Percentiles rank a stretch among this genome's conserved stretches.
phyloP scores from a whole-genome alignment of 2,888 invertebrate genomes.

The Hydraecia micacea region DNA sequence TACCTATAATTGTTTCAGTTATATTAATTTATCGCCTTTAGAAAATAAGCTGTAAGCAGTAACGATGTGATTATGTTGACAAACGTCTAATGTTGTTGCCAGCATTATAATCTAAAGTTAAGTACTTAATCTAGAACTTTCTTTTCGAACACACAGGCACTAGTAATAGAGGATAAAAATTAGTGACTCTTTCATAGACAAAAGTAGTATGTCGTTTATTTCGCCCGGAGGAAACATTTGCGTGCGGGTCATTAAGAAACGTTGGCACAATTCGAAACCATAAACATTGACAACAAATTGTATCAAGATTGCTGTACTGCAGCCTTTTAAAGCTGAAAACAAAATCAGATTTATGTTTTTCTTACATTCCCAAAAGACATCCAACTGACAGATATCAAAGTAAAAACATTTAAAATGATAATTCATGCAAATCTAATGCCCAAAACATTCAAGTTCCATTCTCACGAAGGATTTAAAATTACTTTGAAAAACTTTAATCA shows the following conservation, averaged over 20 bases:
- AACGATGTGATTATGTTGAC: slow-evolving; percentile 7
- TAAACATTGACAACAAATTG: slow-evolving; percentile 21
- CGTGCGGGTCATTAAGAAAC: slow-evolving; percentile 27
- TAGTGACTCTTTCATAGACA: slow-evolving; percentile 6
- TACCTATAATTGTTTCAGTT: slow-evolving; percentile 21
- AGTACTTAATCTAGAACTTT: slow-evolving; percentile 24
- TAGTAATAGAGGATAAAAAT: slow-evolving; percentile 3
- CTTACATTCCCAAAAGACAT: background rate
- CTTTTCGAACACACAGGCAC: background rate
- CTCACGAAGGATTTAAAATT: slow-evolving; percentile 52
- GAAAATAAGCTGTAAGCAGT: background rate
- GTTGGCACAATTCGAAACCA: slow-evolving; percentile 26
- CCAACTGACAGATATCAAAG: slow-evolving; percentile 3
- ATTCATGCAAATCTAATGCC: slow-evolving; percentile 28
- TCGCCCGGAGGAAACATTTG: background rate
- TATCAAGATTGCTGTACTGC: slow-evolving; percentile 12
- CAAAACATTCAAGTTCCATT: slow-evolving; percentile 31
- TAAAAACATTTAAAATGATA: slow-evolving; percentile 20
- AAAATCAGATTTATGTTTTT: background rate
- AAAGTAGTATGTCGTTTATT: slow-evolving; percentile 11
- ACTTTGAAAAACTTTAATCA: slow-evolving; percentile 58
- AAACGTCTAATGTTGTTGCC: slow-evolving; percentile 31
- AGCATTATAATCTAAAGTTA: slow-evolving; percentile 28
- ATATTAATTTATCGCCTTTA: slow-evolving; percentile 2
- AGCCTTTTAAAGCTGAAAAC: slow-evolving; percentile 8